Base-by-base conservation (phyloP, 1,140 invertebrate genomes). In the Caenorhabditis brenneri region DNA sequence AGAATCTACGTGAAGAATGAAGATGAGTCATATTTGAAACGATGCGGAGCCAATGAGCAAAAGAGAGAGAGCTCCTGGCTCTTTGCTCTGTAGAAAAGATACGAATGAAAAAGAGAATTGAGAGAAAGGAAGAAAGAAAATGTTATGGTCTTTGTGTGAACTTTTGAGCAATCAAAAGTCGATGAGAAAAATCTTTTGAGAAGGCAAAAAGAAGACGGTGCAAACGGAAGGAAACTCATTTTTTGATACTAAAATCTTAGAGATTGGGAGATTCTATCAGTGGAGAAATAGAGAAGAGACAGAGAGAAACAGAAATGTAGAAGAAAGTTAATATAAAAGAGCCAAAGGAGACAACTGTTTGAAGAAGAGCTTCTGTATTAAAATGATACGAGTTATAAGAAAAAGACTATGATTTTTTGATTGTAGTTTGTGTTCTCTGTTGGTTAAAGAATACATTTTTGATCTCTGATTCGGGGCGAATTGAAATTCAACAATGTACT, bases 71-170 rank as follows among this genome's bases (percentile, higher is more conserved):
- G 29, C 58, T 65, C 31, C 16, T 74, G 33, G 65, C 65, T 39
- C 65, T 39, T 42, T 74, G 65, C 65, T 81, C 51, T 46, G 33
- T 22, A 27, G 27, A 39, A 42, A 42, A 60, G 53, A 81, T 81
- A 29, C 36, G 15, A 27, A 33, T 16, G 27, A 60, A 29, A 39
- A 39, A 19, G 36, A 53, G 79, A 51, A 36, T 39, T 22, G 22
- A 33, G 33, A 42, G 29, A 46, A 46, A 36, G 46, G 24, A 42
- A 31, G n/a, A 22, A 46, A 46, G 22, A 80, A 36, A 81, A 81
- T 81, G 80, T 58, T 55, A 53, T 60, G 80, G 65, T 80, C 79
- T 55, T 51, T 55, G 46, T 80, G 79, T 53, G 51, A 80, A 80
- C 79, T 80, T 80, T 80, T 80, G 79, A 80, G 48, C 79, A 80